phyloP scores from a whole-genome alignment of 2,113 vertebrate genomes.

The Saguinus midas region DNA sequence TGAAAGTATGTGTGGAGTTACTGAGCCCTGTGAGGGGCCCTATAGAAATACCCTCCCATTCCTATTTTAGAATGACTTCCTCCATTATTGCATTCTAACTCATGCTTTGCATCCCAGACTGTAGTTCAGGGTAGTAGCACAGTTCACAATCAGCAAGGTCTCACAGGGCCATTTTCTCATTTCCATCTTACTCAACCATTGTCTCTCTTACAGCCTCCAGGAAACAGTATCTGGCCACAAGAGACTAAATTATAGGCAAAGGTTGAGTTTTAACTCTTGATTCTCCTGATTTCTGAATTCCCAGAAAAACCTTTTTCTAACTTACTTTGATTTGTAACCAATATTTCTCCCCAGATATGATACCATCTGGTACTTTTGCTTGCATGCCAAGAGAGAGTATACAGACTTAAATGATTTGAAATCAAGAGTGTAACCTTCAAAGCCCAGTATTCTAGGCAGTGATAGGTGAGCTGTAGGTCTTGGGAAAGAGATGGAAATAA shows the following conservation, averaged over 20 bases:
- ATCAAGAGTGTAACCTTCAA: neutral
- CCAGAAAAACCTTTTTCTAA: neutral
- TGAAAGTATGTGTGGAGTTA: neutral
- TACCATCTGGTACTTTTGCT: neutral
- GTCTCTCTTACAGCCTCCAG: neutral
- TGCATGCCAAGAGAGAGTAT: neutral
- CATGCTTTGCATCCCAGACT: neutral
- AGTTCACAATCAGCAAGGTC: neutral
- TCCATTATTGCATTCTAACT: neutral
- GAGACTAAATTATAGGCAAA: neutral
- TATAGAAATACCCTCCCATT: neutral
- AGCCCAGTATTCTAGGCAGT: neutral
- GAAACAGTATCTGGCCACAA: neutral
- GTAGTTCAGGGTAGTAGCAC: too few species aligned
- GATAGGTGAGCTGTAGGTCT: neutral
- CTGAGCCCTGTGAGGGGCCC: neutral
- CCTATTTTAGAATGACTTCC: neutral
- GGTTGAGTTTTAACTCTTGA: constrained; percentile 13
- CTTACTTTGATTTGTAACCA: neutral
- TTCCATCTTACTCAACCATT: neutral
- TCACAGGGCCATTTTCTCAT: neutral
- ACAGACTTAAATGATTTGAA: neutral
- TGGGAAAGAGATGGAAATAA: neutral
- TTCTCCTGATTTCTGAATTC: neutral
- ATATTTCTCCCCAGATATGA: neutral